These are phyloP conservation scores for Cynoglossus semilaevis DNA, from an alignment of 2,113 vertebrate genomes.

Conservation along the genomic window DNA sequence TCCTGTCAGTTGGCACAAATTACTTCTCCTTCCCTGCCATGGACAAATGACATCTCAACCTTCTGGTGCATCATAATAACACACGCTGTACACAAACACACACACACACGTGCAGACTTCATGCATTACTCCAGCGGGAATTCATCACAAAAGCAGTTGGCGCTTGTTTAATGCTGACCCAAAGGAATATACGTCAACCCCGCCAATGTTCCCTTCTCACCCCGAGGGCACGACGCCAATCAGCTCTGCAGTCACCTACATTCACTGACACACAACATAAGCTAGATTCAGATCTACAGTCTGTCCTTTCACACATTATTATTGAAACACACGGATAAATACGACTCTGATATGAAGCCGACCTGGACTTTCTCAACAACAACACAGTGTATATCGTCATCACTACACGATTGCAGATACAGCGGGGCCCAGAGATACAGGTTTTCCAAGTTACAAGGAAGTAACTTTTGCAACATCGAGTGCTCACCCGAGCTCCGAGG, in stretches of 20 bases:
- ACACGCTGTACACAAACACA: constrained; percentile 26
- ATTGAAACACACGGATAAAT: no score
- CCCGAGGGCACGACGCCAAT: constrained; percentile 24
- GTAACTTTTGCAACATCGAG: no score
- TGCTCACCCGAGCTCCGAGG: no score
- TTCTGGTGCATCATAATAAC: constrained; percentile 23
- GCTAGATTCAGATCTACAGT: constrained; percentile 17
- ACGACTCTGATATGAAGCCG: no score
- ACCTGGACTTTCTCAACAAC: no score
- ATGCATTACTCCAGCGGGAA: constrained; percentile 45
- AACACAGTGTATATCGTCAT: no score
- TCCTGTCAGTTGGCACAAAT: constrained; percentile 36
- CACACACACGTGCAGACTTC: constrained; percentile 11
- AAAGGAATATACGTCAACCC: constrained; percentile 41
- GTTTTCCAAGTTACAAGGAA: no score
- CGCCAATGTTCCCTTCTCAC: constrained; percentile 47
- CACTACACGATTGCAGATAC: no score
- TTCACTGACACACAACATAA: constrained; percentile 14
- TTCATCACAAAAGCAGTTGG: constrained; percentile 58
- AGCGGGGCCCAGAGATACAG: no score
- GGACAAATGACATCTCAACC: constrained; percentile 35
- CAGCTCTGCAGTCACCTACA: constrained; percentile 18
- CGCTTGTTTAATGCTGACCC: constrained; percentile 69
- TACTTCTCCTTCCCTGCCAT: constrained; percentile 16
- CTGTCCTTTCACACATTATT: constrained; percentile 6